Evolutionary conservation across 2,113 vertebrate species (phyloP).

Genomic region (Gymnorhina tibicen): DNA sequence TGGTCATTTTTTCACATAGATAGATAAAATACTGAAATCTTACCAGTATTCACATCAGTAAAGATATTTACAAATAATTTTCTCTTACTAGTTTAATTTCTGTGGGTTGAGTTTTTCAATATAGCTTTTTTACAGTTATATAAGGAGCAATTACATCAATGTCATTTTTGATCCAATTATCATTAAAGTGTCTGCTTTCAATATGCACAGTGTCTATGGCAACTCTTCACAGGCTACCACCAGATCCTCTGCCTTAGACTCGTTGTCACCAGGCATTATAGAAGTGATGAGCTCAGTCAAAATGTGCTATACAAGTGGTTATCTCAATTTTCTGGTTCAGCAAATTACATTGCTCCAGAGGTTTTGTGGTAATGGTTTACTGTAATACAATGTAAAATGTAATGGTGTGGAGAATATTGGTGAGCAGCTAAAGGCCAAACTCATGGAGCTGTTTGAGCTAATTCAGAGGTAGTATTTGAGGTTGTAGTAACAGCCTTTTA

Average conservation of each 20-base stretch:
- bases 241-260: background rate
- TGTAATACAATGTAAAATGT: background rate
- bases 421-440: background rate
- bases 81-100: background rate
- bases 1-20: background rate
- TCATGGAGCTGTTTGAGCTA: background rate
- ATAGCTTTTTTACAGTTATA: background rate
- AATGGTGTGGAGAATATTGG: slow-evolving; percentile 23
- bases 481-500: background rate
- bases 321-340: slow-evolving; percentile 45
- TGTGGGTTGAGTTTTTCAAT: background rate
- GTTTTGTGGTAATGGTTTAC: background rate
- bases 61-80: background rate
- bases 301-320: background rate
- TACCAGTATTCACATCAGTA: background rate
- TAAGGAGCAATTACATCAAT: fast-evolving
- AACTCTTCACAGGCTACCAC: background rate
- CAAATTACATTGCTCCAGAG: slow-evolving; percentile 20
- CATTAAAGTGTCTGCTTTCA: background rate
- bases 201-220: background rate
- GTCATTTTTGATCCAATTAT: background rate
- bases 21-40: background rate
- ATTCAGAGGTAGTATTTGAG: background rate
- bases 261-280: background rate
- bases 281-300: background rate